Base-by-base conservation (phyloP, 2,888 invertebrate genomes). In the Anthoptus insignis region DNA sequence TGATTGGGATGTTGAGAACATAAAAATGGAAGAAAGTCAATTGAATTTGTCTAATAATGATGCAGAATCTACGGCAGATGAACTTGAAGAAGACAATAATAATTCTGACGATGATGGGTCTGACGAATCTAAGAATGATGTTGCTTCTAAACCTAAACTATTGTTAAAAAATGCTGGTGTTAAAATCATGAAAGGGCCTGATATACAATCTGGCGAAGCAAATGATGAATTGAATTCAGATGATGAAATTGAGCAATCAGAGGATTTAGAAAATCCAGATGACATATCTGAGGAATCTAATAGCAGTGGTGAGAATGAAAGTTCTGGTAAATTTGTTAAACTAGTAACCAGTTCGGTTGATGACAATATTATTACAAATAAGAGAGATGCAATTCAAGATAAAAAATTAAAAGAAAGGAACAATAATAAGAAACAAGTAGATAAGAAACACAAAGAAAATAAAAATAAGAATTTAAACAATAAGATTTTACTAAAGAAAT, bases 391-490 rank as follows among this genome's bases (percentile, higher is more conserved):
- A 42, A 45, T 34, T 37, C 37, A 59, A 24, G 59, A 42, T 16
- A 52, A 61, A 19, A 56, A 22, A 29, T 54, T 61, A 19, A 11
- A 24, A 57, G n/a, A 37, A 39, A 27, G n/a, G n/a, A 64, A 66
- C 47, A 39, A 24, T 32, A 77, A 0, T 74, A 65, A 65, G 22
- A 69, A 69, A 59, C 64, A 66, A 49, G 13, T 39, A 22, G 57
- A 54, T 19, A 64, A 64, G 29, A 88, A 86, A 78, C 73, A 69
- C 11, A 90, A 88, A 77, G 87, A 87, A 22, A 80, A 81, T 54
- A 91, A 91, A 74, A 88, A 85, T 63, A 91, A 87, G 65, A 88
- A 87, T 56, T 80, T 91, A 1, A 89, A 87, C 68, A 86, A 89
- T 14, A 93, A 92, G 67, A 76, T 91, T 37, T 69, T 81, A 7